Evolutionary conservation across 2,888 invertebrate species (phyloP), one percentile per base, ranked within the genome.

Genomic region (Cataglyphis albicans): DNA sequence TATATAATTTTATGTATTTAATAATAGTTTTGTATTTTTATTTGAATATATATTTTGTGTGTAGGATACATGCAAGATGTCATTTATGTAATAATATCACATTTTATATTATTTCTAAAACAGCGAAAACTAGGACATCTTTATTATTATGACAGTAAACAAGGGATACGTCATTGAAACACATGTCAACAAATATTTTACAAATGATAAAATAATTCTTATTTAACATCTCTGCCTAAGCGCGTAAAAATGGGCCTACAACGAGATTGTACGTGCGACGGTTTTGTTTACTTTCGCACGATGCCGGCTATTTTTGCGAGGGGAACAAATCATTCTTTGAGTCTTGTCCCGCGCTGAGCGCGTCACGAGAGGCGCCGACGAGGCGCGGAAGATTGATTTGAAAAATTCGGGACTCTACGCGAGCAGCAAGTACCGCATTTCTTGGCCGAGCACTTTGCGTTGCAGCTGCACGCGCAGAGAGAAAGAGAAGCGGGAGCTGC

Each of bases 351-450:
- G n/a, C n/a, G n/a, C n/a, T n/a, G n/a, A n/a, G n/a, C n/a, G n/a
- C n/a, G n/a, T n/a, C n/a, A n/a, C n/a, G n/a, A n/a, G 63, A 52
- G 55, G 70, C 78, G 78, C 78, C 70, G 38, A 44, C 70, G 57
- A 78, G 78, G 70, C 72, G 73, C 59, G 78, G 73, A 72, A 78
- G 72, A 78, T 78, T 72, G 78, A 78, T 78, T 78, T 70, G 41
- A 78, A 78, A 78, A 78, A 78, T 78, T 78, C 78, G 70, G 35
- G 7, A 72, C 68, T 76, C 9, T 38, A 67, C 18, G 41, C 48
- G 38, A 32, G 32, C 44, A 44, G 52, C 44, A 25, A 5, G 32
- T 48, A 25, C 12, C 25, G 52, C 68, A 29, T 76, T 68, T 76
- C 52, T 55, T 67, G 52, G 35, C 21, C 52, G n/a, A 65, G 25